These are phyloP conservation scores for Illadopsis cleaveri DNA, from an alignment of 2,113 vertebrate species.

Conservation along the genomic window DNA sequence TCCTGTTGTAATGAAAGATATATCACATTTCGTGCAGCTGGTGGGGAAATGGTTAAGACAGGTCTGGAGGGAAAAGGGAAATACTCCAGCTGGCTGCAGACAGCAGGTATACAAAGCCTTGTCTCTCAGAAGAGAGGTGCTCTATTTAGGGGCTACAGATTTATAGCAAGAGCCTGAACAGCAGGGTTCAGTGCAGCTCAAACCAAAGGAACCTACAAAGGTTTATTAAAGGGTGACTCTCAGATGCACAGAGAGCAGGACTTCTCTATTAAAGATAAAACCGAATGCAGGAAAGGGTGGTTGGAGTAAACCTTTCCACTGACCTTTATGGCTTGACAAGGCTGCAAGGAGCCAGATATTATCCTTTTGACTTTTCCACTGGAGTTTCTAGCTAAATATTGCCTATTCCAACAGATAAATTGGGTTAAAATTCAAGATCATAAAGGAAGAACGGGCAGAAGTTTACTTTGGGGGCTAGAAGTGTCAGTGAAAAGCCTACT, in stretches of 20 bases:
- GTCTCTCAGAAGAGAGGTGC: slow-evolving; percentile 44
- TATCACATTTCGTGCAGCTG: not conserved
- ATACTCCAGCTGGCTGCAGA: slow-evolving; percentile 5
- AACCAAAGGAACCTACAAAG: slow-evolving; percentile 60
- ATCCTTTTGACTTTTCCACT: not conserved
- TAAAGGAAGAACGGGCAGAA: not conserved
- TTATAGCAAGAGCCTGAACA: slow-evolving; percentile 3
- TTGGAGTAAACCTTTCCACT: slow-evolving; percentile 38
- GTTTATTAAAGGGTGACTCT: slow-evolving; percentile 32
- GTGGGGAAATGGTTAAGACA: slow-evolving; percentile 38
- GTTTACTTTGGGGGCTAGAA: not conserved
- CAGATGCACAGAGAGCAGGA: slow-evolving; percentile 24
- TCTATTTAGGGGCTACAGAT: slow-evolving; percentile 45
- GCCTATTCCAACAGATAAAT: not conserved
- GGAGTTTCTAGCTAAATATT: not conserved
- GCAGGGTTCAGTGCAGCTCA: slow-evolving; percentile 40
- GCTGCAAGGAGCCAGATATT: not conserved
- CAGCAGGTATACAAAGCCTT: slow-evolving; percentile 7
- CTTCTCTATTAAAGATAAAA: slow-evolving; percentile 57
- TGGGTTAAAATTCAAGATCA: not conserved
- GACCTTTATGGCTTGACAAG: slow-evolving; percentile 37
- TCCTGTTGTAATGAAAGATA: not conserved
- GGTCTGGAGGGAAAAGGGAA: slow-evolving; percentile 29
- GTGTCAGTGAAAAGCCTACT: not conserved
- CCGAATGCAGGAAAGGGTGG: not conserved